Percentiles rank a stretch among this genome's conserved stretches.
These are phyloP conservation scores for Crypturellus undulatus DNA, from an alignment of 2,113 vertebrate species.

Conservation along the genomic window DNA sequence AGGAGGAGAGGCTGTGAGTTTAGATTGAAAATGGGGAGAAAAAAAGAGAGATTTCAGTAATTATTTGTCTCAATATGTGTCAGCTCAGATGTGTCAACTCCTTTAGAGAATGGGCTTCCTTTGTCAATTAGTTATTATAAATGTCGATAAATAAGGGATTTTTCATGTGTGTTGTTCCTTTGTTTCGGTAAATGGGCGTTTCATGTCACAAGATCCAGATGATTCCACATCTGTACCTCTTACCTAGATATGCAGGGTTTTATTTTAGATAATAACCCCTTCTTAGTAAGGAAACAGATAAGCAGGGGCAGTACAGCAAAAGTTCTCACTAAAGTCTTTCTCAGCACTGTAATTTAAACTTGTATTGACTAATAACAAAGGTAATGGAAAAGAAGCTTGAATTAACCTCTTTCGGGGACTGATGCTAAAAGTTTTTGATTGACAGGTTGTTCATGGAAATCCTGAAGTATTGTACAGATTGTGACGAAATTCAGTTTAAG, in stretches of 20 bases:
- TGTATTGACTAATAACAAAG: neutral
- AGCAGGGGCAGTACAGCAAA: neutral
- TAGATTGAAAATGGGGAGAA: neutral
- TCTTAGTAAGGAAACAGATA: neutral
- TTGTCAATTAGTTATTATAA: neutral
- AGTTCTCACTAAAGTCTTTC: neutral
- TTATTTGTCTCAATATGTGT: neutral
- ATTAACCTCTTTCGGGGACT: neutral
- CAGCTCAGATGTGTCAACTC: neutral
- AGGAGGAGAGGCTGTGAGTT: neutral
- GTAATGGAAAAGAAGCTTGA: neutral
- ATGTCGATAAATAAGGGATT: neutral
- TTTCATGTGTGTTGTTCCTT: neutral
- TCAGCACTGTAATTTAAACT: neutral
- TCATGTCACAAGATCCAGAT: neutral
- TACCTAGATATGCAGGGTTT: neutral
- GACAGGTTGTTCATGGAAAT: constrained; percentile 97
- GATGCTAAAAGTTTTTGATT: neutral
- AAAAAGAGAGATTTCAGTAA: neutral
- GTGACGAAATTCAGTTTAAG: constrained; percentile 98
- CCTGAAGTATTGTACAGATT: constrained; percentile 95
- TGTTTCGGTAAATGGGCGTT: neutral
- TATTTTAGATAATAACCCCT: neutral
- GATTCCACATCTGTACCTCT: neutral
- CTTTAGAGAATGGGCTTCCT: neutral